A percentile compares a stretch with the other conserved stretches of the same genome.
Evolutionary conservation across 2,888 invertebrate species (phyloP).

Genomic region (Papilio demoleus): DNA sequence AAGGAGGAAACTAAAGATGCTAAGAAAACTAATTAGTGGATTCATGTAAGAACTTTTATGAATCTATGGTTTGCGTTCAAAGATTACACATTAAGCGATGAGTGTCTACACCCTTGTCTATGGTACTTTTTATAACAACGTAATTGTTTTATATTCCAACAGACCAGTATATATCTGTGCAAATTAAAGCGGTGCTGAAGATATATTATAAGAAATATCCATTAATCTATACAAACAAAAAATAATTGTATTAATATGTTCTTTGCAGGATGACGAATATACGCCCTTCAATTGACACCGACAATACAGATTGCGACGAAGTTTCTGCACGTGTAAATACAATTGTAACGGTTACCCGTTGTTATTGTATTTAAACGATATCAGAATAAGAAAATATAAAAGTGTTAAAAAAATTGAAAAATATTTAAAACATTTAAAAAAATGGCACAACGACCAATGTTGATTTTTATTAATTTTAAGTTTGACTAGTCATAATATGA

Average conservation of each 20-base stretch:
- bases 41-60: conserved; percentile 48
- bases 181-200: too few species aligned
- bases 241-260: too few species aligned
- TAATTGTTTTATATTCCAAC: too few species aligned
- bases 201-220: too few species aligned
- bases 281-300: conserved; percentile 76
- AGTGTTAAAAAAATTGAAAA: conserved; percentile 76
- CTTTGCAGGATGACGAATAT: conserved; percentile 59
- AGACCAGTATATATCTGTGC: too few species aligned
- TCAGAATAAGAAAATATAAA: conserved; percentile 51
- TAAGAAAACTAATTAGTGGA: conserved; percentile 89
- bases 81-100: too few species aligned
- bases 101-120: not conserved
- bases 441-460: conserved; percentile 84
- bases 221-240: too few species aligned
- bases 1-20: conserved; percentile 92
- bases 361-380: conserved; percentile 43
- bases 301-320: conserved; percentile 72
- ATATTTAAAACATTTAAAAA: conserved; percentile 72
- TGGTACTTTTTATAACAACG: too few species aligned
- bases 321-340: conserved; percentile 39
- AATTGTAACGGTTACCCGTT: conserved; percentile 40
- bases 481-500: conserved; percentile 67
- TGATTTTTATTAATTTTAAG: conserved; percentile 69
- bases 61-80: too few species aligned